Conservation (phyloP, 2,113 vertebrate species). For the Chaetura pelagica region DNA sequence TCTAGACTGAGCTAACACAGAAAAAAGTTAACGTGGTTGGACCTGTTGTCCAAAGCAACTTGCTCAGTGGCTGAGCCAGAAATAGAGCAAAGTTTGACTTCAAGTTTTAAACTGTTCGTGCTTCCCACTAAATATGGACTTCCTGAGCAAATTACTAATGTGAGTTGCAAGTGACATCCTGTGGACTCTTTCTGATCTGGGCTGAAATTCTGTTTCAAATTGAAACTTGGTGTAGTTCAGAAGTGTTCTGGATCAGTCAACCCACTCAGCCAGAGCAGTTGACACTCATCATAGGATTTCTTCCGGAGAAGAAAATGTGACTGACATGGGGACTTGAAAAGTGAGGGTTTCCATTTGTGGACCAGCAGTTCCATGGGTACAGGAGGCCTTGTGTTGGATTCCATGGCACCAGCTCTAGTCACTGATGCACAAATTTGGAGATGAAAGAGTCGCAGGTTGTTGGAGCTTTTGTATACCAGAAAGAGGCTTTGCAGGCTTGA, state of each 20-base stretch:
- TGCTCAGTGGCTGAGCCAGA: neutral
- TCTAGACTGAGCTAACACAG: neutral
- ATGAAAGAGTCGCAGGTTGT: neutral
- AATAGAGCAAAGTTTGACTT: neutral
- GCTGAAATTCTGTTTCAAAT: neutral
- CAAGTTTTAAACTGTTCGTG: neutral
- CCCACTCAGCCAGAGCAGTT: neutral
- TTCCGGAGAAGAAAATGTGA: neutral
- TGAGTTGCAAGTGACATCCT: neutral
- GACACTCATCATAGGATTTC: neutral
- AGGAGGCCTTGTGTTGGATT: neutral
- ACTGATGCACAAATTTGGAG: neutral
- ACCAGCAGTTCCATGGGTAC: neutral
- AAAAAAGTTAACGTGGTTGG: neutral
- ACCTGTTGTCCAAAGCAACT: neutral
- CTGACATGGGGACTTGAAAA: neutral
- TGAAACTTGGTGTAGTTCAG: neutral
- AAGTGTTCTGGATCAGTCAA: neutral
- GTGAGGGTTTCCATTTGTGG: neutral
- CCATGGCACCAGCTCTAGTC: rapidly evolving
- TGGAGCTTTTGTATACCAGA: neutral
- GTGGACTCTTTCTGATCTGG: neutral
- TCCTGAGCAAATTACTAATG: neutral
- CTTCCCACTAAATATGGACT: neutral
- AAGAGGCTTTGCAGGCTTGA: neutral